Base-by-base conservation (phyloP, 2,797 vertebrate genomes). In the Sebastiscus albofasciatus region DNA sequence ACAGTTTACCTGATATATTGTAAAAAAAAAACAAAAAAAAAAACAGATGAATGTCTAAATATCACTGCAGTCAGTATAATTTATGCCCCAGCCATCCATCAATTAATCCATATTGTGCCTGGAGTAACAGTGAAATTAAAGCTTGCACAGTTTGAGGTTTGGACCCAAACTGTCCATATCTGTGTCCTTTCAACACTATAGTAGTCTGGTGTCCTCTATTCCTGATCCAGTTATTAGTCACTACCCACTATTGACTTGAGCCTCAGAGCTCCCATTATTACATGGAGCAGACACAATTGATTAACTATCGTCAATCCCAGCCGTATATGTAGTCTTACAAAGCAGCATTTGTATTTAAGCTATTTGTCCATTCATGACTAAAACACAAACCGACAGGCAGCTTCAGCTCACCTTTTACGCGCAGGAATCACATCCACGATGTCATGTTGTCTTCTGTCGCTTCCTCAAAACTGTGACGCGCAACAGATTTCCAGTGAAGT, bases 181-280 rank as follows among this genome's bases (percentile, higher is more conserved):
- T 49, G 46, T 49, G 46, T 58, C 55, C 22, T 46, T 10, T 75
- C 4, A 24, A 27, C 22, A 54, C 49, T 11, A 4, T 52, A 13
- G 29, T 6, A 54, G 55, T 22, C 33, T 27, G 10, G 18, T 56
- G 59, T 9, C 3, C 60, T 33, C 67, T 27, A 22, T n/a, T 67
- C 67, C 82, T 56, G 22, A 78, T 86, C 79, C 87, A 85, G 81
- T 58, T 55, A 92, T 88, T 86, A 87, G 83, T 88, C 89, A 13
- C 67, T 36, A 67, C 74, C 68, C 61, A 22, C 26, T 55, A 77
- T 78, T 77, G 84, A 85, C 69, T 68, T 31, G 2, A 16, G 74
- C 36, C 62, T 42, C 72, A 66, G 11, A 75, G 60, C 26, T 58
- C 52, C 10, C 70, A 70, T 87, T 81, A 86, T 84, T 73, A 76